Conservation (phyloP, 30 jellyfish, hydroid and myxozoan genomes). For the Rhopilema esculentum region DNA sequence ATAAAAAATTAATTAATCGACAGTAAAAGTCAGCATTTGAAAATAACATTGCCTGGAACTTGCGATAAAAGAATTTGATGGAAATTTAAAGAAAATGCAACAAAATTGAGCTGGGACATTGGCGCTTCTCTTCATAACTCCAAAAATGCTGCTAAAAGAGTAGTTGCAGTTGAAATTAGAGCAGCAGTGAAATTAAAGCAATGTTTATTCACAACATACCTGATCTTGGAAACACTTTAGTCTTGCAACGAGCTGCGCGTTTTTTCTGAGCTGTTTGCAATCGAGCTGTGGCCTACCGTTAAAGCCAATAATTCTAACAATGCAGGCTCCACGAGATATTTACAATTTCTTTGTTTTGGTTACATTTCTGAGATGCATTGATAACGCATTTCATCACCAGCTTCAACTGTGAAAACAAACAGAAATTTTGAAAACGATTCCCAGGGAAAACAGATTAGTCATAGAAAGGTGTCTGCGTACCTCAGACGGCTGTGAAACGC, state of each 20-base stretch:
- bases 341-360: conserved; percentile 6
- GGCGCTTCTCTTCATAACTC: too few species aligned
- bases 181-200: background rate
- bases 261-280: too few species aligned
- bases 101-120: too few species aligned
- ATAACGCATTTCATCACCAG: conserved; percentile 48
- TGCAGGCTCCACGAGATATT: conserved; percentile 27
- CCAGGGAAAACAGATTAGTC: conserved; percentile 12
- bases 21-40: too few species aligned
- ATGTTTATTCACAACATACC: background rate
- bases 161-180: background rate
- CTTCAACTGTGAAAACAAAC: conserved; percentile 48
- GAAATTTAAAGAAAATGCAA: too few species aligned
- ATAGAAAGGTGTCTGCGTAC: background rate
- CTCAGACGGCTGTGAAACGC: background rate
- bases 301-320: conserved; percentile 19
- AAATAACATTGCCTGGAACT: too few species aligned
- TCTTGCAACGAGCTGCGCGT: too few species aligned
- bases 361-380: conserved; percentile 23
- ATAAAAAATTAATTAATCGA: too few species aligned
- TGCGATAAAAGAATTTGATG: too few species aligned
- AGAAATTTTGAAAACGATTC: conserved; percentile 3
- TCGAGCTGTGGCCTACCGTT: background rate
- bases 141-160: too few species aligned
- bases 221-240: background rate